Evolutionary conservation across 2,797 vertebrate species (phyloP), one percentile per base, ranked within the genome.

Genomic region (Coranthus polyacanthus): DNA sequence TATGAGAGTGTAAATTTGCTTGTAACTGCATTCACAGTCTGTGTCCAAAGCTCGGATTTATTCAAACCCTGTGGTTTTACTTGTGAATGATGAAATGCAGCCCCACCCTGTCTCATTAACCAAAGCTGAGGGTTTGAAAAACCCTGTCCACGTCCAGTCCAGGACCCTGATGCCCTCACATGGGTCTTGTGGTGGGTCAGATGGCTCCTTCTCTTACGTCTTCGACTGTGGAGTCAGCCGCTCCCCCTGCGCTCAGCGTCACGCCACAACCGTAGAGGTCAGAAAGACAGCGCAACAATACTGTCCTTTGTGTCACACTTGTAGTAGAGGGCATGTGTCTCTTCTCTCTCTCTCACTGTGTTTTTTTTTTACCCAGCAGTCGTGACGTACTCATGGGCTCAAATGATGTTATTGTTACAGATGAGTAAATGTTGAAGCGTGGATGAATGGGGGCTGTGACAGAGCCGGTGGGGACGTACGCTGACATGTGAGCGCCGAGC

Each of bases 401-500:
- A 50, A 52, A 68, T 52, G n/a, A 68, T 58, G 43, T 61, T 67
- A 62, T 79, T 76, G 79, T 88, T 64, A 45, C 57, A 49, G 34
- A 69, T 51, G 75, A 84, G 74, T 73, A 79, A 79, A 81, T 73
- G 72, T 75, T 69, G 66, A 67, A 57, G 15, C 22, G 20, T 13
- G 41, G 57, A 59, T 60, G 74, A 83, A 78, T 56, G 43, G 15
- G 5, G 58, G 63, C 58, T 53, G 5, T 51, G 58, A 79, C 45
- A 1, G 45, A 60, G 72, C 52, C 41, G 3, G 39, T 0, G 51
- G 58, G 64, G 81, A 17, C 1, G 24, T 3, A 12, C 18, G 2
- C 41, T 22, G 53, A 61, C 67, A 61, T 50, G 71, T 70, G 82
- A 82, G 61, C 24, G 24, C 44, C 34, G 34, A 47, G 26, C 44